phyloP scores from a whole-genome alignment of 2,888 invertebrate species.

The Nomada lathburiana region DNA sequence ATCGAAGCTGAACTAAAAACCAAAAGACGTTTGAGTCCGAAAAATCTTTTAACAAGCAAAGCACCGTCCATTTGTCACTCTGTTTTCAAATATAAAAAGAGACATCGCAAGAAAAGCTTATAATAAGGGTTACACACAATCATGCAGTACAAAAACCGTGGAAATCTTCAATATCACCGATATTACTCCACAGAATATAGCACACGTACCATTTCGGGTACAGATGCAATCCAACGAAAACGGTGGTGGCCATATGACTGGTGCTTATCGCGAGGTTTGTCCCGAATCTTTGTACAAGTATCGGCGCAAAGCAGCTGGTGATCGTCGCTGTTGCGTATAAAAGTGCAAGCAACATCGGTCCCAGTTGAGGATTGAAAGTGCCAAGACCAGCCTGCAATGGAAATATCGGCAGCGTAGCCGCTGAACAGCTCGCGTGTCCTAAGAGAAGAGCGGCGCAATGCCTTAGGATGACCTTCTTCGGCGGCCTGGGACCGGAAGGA shows the following conservation, averaged over 20 bases:
- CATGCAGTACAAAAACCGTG: too few relatives aligned
- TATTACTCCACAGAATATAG: too few relatives aligned
- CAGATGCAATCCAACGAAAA: conserved; percentile 80
- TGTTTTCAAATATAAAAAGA: too few relatives aligned
- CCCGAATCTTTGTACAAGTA: conserved; percentile 86
- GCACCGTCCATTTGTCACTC: too few relatives aligned
- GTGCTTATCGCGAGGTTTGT: conserved; percentile 84
- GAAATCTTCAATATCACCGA: too few relatives aligned
- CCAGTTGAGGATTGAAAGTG: conserved; percentile 84
- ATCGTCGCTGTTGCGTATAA: conserved; percentile 77
- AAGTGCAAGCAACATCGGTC: conserved; percentile 81
- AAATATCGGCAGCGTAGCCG: conserved; percentile 88
- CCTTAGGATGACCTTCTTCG: conserved; percentile 78
- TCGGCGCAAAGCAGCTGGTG: conserved; percentile 84
- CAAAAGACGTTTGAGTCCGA: too few relatives aligned
- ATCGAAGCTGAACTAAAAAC: too few relatives aligned
- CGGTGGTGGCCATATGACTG: conserved; percentile 77
- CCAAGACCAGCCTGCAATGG: conserved; percentile 86
- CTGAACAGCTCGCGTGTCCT: conserved; percentile 88
- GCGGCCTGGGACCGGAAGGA: conserved; percentile 80
- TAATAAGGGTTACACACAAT: too few relatives aligned
- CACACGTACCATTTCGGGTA: conserved; percentile 76
- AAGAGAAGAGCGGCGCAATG: conserved; percentile 84
- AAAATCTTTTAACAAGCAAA: too few relatives aligned
- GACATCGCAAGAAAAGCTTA: too few relatives aligned